A percentile compares a stretch with the other conserved stretches of the same genome.
These are phyloP conservation scores for Cydia splendana DNA, from an alignment of 1,140 invertebrate genomes.

Conservation along the genomic window DNA sequence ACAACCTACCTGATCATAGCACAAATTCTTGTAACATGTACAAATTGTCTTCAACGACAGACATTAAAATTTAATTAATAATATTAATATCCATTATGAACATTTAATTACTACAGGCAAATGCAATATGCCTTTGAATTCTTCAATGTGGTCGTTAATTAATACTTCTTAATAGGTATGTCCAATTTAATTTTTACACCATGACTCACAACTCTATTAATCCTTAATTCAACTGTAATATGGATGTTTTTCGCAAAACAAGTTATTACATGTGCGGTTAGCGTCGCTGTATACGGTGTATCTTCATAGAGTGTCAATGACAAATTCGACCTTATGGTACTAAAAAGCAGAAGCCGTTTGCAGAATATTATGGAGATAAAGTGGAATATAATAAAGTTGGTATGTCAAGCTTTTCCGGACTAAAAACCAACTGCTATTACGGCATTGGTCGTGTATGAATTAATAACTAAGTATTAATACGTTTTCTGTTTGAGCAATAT, in stretches of 20 bases:
- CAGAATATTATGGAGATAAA: conserved; percentile 43
- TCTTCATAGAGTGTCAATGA: background rate
- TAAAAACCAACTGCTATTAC: conserved; percentile 40
- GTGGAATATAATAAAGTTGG: conserved; percentile 45
- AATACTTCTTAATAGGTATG: background rate
- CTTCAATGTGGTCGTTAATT: background rate
- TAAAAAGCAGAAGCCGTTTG: background rate
- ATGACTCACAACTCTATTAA: background rate
- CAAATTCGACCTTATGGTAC: background rate
- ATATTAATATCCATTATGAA: background rate
- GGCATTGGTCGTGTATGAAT: background rate
- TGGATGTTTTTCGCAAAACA: background rate
- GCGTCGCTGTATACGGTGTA: background rate
- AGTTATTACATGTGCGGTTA: background rate
- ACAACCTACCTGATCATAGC: background rate
- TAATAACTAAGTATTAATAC: background rate
- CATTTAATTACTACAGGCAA: background rate
- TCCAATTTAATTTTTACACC: conserved; percentile 6
- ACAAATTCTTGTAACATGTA: background rate
- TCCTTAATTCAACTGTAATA: background rate
- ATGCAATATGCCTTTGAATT: conserved; percentile 1
- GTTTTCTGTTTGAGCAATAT: background rate
- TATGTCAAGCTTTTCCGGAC: conserved; percentile 55
- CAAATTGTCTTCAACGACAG: background rate
- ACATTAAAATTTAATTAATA: background rate